These are phyloP conservation scores for Pseudoatta argentina DNA, from an alignment of 1,140 invertebrate species.

Conservation along the genomic window DNA sequence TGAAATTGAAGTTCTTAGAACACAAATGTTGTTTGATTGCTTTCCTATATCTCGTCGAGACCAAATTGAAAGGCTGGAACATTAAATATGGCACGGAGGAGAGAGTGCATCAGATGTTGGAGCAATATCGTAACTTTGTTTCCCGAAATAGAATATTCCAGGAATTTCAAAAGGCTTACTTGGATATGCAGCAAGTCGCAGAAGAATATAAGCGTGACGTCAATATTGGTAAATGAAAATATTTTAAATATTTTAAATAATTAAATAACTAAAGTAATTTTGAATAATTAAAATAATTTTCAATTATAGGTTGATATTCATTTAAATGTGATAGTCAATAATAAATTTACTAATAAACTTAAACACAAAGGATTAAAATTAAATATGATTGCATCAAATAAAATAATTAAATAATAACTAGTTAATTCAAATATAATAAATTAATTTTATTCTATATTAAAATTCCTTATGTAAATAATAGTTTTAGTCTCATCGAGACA, in stretches of 20 bases:
- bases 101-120: conserved; percentile 93
- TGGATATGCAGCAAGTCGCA: conserved; percentile 96
- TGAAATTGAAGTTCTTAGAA: conserved; percentile 95
- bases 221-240: conserved; percentile 88
- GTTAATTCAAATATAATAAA: background rate
- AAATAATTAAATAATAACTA: background rate
- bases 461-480: background rate
- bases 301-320: conserved; percentile 3
- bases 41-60: conserved; percentile 95
- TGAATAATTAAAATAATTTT: background rate
- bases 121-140: conserved; percentile 97
- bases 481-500: background rate
- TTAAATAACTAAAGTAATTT: no score
- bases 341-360: background rate
- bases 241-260: background rate
- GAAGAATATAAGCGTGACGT: conserved; percentile 96
- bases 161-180: conserved; percentile 96
- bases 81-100: conserved; percentile 95
- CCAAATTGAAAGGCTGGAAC: conserved; percentile 95
- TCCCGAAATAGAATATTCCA: conserved; percentile 96
- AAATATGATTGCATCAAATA: background rate
- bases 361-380: background rate
- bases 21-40: conserved; percentile 97
- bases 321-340: background rate
- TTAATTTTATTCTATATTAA: background rate